A percentile compares a stretch with the other conserved stretches of the same genome.
Evolutionary conservation across 2,113 vertebrate species (phyloP).

Genomic region (Paraplagusia blochii): DNA sequence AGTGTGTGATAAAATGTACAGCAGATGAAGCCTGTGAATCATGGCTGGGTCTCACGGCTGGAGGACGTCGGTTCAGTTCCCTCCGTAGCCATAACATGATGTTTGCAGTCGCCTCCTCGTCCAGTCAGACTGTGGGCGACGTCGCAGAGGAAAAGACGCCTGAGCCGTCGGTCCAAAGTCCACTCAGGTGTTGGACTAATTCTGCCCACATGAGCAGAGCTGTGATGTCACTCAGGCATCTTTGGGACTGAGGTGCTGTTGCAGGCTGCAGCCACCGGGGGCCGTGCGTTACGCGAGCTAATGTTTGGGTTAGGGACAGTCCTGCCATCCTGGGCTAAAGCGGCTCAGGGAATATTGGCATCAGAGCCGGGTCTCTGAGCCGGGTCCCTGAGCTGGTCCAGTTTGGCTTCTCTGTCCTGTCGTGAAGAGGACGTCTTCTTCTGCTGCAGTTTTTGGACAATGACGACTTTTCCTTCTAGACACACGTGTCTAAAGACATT

Average conservation of each 20-base stretch:
- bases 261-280: background rate
- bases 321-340: background rate
- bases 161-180: slow-evolving; percentile 5
- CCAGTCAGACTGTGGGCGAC: background rate
- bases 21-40: slow-evolving; percentile 15
- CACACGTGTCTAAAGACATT: too few species aligned
- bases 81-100: background rate
- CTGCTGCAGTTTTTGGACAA: too few species aligned
- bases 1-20: slow-evolving; percentile 23
- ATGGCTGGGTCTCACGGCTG: background rate
- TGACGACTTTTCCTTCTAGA: too few species aligned
- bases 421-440: too few species aligned
- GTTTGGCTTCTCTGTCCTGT: too few species aligned
- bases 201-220: slow-evolving; percentile 2
- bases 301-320: slow-evolving; percentile 1
- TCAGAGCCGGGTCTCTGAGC: too few species aligned
- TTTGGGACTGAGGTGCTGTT: slow-evolving; percentile 13
- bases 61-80: background rate
- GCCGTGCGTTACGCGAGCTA: background rate
- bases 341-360: too few species aligned
- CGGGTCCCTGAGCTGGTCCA: too few species aligned
- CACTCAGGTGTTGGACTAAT: slow-evolving; percentile 2
- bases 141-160: background rate
- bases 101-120: background rate
- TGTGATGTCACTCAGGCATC: background rate